Conservation (phyloP, 2,797 vertebrate species). For the Ptychadena robeensis region DNA sequence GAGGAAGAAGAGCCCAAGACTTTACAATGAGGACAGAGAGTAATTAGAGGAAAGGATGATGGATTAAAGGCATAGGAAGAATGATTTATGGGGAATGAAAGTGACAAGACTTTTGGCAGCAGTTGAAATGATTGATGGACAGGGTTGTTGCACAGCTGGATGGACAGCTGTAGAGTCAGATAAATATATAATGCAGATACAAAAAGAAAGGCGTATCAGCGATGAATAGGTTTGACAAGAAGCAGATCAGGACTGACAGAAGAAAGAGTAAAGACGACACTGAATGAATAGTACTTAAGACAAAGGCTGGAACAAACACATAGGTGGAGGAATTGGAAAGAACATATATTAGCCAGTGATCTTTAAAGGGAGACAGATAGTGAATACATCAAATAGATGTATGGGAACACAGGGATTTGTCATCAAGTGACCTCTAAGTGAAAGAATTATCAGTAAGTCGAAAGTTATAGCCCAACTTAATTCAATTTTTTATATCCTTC, state of each 20-base stretch:
- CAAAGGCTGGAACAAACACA: constrained; percentile 3
- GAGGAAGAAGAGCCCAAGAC: not conserved
- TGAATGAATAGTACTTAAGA: constrained; percentile 17
- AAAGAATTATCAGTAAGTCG: not conserved
- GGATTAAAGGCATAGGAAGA: constrained; percentile 46
- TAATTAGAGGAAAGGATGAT: constrained; percentile 55
- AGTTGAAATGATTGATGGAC: constrained; percentile 54
- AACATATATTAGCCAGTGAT: constrained; percentile 9
- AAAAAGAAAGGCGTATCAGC: constrained; percentile 25
- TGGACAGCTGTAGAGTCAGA: constrained; percentile 53
- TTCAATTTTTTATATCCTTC: no score
- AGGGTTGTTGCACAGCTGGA: constrained; percentile 44
- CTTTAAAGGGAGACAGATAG: constrained; percentile 1
- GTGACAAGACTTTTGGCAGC: constrained; percentile 48
- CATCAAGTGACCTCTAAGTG: not conserved
- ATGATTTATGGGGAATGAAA: constrained; percentile 52
- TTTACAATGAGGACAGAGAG: constrained; percentile 26
- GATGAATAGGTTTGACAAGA: constrained; percentile 42
- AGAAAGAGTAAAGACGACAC: constrained; percentile 2
- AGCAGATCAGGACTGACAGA: constrained; percentile 37
- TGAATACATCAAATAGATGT: constrained; percentile 7
- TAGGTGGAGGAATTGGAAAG: not conserved
- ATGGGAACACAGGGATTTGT: not conserved
- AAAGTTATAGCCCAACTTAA: not conserved
- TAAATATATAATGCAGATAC: constrained; percentile 33